These are phyloP conservation scores for Drosophila nasuta DNA, from an alignment of 1,140 invertebrate species.

Conservation along the genomic window DNA sequence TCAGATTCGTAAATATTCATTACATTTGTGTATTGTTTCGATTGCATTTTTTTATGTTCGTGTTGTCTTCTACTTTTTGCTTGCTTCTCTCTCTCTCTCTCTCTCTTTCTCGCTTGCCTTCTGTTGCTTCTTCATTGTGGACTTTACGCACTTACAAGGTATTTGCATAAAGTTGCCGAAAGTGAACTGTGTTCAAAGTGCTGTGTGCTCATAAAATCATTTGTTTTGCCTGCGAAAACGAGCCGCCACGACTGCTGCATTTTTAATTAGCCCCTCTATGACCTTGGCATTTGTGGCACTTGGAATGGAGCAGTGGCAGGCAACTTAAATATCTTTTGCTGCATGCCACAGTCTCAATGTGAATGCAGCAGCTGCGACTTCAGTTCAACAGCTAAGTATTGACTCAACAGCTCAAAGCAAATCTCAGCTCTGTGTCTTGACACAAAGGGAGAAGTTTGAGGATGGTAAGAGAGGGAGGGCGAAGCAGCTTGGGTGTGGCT, in stretches of 20 bases:
- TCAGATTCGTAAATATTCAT: conserved; percentile 78
- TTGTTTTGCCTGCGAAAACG: conserved; percentile 33
- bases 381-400: conserved; percentile 38
- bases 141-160: conserved; percentile 37
- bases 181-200: conserved; percentile 38
- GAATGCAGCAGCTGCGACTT: conserved; percentile 63
- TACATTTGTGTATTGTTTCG: conserved; percentile 66
- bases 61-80: neutral
- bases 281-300: conserved; percentile 46
- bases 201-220: conserved; percentile 33
- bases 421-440: conserved; percentile 54
- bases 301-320: neutral
- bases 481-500: conserved; percentile 16
- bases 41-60: conserved; percentile 8
- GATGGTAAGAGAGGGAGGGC: conserved; percentile 31
- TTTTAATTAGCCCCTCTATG: conserved; percentile 65
- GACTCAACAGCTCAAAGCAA: conserved; percentile 50
- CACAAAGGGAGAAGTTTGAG: conserved; percentile 36
- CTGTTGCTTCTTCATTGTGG: conserved; percentile 23
- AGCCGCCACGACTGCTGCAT: conserved; percentile 51
- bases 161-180: conserved; percentile 78
- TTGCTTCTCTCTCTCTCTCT: neutral
- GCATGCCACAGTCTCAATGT: conserved; percentile 14
- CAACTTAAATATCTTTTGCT: neutral
- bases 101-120: neutral